Base-by-base conservation (phyloP, 2,888 invertebrate genomes). In the Epinotia demarniana region DNA sequence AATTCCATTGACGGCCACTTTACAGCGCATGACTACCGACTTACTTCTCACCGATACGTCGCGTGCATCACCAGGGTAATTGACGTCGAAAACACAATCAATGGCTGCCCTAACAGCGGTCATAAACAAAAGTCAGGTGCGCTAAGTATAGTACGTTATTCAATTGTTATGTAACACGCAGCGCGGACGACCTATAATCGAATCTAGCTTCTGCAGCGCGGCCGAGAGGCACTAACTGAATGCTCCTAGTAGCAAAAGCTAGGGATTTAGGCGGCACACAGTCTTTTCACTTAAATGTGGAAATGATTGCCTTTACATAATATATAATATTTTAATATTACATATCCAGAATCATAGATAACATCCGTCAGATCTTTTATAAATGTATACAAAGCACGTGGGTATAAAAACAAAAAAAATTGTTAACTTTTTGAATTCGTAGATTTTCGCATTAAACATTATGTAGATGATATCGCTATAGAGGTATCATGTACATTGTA, bases 131-230 rank as follows among this genome's bases (percentile, higher is more conserved):
- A 58, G 58, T 68, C 68, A 68, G 53, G 75, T 71, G 66, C 39
- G 53, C 75, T 71, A 71, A 71, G 61, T 71, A 61, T 71, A 75
- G 71, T 46, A 33, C 53, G 74, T 75, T 75, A 60, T 75, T 75
- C 75, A 67, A 75, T 75, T 75, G 75, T 75, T 71, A 75, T 66
- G 71, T 75, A 75, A 75, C 39, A 39, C 55, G 60, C 53, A 8
- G 69, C 60, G 49, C 49, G 13, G 70, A 58, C 74, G 75, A 75
- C 75, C 75, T 75, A 75, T 67, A 75, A 75, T 71, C 71, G 60
- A 61, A 75, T 66, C 71, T 66, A 55, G 66, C 67, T 67, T 71
- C 73, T 43, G 57, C 55, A 18, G 23, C 13, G 72, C 43, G 33
- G 57, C 18, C 39, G 62, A 43, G 69, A 69, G 63, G 57, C 27